Evolutionary conservation across 2,113 vertebrate genomes (phyloP).

Genomic region (Perognathus longimembris): DNA sequence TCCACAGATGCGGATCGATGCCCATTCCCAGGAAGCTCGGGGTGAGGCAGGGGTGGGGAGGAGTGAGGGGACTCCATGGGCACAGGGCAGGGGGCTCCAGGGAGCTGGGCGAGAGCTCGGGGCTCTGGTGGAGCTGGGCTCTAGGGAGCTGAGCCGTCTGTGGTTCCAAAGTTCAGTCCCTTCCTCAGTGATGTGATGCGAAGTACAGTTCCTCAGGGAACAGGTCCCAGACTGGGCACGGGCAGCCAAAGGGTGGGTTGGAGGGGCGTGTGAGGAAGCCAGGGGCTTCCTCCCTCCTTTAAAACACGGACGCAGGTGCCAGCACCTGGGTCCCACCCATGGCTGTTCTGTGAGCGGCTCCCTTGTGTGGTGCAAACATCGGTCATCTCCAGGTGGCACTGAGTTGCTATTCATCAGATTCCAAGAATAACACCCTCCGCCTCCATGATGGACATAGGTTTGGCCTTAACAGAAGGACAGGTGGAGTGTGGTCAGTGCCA

Average conservation of each 20-base stretch:
- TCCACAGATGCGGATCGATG: too few species aligned
- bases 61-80: too few species aligned
- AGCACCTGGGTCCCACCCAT: not conserved
- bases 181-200: not conserved
- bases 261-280: not conserved
- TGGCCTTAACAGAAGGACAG: not conserved
- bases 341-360: too few species aligned
- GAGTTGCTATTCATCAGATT: not conserved
- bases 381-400: not conserved
- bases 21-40: too few species aligned
- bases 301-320: rapidly evolving
- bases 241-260: rapidly evolving
- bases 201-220: not conserved
- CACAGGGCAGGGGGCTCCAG: too few species aligned
- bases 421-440: not conserved
- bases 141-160: too few species aligned
- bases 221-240: not conserved
- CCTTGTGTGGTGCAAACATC: too few species aligned
- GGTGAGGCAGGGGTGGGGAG: too few species aligned
- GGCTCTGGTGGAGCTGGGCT: too few species aligned
- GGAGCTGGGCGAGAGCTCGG: too few species aligned
- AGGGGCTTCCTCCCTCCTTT: not conserved
- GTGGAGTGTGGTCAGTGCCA: not conserved
- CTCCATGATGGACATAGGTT: not conserved
- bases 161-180: too few species aligned